Conservation (phyloP, 2,113 vertebrate genomes). For the Hystrix cristata region DNA sequence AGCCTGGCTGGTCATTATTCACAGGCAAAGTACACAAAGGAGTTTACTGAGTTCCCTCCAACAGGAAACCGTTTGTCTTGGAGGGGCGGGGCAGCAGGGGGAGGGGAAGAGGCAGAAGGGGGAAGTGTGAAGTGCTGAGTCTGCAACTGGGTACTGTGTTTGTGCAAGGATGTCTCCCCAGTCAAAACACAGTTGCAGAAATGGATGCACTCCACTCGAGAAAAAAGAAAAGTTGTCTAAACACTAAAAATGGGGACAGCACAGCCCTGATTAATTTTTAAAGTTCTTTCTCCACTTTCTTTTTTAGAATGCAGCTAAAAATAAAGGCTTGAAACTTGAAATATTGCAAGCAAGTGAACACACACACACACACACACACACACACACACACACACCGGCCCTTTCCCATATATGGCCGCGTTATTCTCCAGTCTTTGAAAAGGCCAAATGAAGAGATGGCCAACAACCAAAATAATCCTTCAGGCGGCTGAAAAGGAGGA, state of each 20-base stretch:
- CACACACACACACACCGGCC: conserved; percentile 15
- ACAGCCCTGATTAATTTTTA: conserved; percentile 61
- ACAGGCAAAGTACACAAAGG: conserved; percentile 54
- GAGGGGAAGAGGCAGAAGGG: background rate
- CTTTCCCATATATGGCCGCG: conserved; percentile 77
- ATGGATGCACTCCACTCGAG: conserved; percentile 49
- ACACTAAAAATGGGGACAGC: conserved; percentile 58
- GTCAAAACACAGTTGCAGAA: conserved; percentile 64
- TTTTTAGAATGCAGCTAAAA: conserved; percentile 78
- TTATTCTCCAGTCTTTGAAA: conserved; percentile 76
- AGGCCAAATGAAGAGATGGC: conserved; percentile 79
- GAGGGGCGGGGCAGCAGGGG: background rate
- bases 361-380: conserved; percentile 1
- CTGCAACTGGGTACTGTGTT: conserved; percentile 36
- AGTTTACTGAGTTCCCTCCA: conserved; percentile 57
- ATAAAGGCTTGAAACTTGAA: conserved; percentile 78
- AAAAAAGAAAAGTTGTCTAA: conserved; percentile 38
- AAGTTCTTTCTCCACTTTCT: conserved; percentile 70
- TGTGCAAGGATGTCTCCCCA: conserved; percentile 40
- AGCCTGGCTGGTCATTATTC: conserved; percentile 30
- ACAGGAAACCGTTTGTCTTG: conserved; percentile 76
- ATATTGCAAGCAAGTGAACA: conserved; percentile 71
- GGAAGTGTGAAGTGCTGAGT: conserved; percentile 18
- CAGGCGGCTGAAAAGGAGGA: conserved; percentile 57
- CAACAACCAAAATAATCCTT: conserved; percentile 78